A percentile compares a stretch with the other conserved stretches of the same genome.
Evolutionary conservation across 2,888 invertebrate species (phyloP).

Genomic region (Pogonocherus hispidulus): DNA sequence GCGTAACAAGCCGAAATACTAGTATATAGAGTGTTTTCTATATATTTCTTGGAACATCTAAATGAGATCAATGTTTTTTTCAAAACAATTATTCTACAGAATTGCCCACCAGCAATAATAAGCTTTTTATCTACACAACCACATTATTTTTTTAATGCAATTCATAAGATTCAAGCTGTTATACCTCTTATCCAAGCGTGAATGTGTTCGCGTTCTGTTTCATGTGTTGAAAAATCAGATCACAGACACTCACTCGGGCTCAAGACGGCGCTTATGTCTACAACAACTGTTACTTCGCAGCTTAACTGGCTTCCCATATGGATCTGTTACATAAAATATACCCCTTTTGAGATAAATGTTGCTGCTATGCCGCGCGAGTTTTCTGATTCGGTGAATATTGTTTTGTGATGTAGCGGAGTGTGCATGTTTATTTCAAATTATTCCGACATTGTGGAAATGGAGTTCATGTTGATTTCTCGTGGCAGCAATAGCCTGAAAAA

Average conservation of each 20-base stretch:
- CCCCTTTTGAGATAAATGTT: not conserved
- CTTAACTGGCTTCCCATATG: not conserved
- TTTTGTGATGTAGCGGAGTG: not conserved
- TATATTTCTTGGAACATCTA: too few species aligned
- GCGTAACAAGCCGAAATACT: too few species aligned
- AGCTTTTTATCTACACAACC: too few species aligned
- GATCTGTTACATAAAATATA: not conserved
- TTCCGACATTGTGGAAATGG: not conserved
- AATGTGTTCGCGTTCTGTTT: not conserved
- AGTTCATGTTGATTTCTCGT: not conserved
- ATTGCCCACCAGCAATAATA: too few species aligned
- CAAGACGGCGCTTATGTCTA: constrained; percentile 1
- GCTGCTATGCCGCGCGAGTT: not conserved
- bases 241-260: not conserved
- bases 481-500: not conserved
- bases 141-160: too few species aligned
- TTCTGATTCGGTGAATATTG: constrained; percentile 1
- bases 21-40: too few species aligned
- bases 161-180: too few species aligned
- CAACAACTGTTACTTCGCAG: constrained; percentile 9
- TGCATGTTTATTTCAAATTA: constrained; percentile 1
- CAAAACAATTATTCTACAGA: too few species aligned
- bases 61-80: too few species aligned
- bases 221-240: not conserved
- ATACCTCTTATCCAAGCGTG: too few species aligned